Evolutionary conservation across 2,113 vertebrate genomes (phyloP).

Genomic region (Neopipo cinnamomea): DNA sequence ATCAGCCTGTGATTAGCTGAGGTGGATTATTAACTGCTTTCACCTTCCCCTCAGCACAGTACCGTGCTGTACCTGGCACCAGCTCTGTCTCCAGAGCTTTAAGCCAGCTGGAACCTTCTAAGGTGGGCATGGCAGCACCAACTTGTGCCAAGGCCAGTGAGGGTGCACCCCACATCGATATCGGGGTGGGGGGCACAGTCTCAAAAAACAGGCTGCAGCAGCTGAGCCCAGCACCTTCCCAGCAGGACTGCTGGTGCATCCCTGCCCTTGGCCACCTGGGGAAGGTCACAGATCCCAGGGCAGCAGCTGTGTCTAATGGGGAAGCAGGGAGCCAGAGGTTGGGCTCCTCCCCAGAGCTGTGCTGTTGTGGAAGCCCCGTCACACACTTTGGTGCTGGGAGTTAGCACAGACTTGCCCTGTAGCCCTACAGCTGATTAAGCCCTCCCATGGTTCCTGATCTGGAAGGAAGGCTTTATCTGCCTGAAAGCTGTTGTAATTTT

Average conservation of each 20-base stretch:
- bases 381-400: not conserved
- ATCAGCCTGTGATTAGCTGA: not conserved
- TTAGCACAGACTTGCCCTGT: not conserved
- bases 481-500: not conserved
- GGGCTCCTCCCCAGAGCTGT: not conserved
- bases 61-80: not conserved
- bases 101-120: not conserved
- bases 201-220: not conserved
- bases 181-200: accelerated
- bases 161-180: accelerated
- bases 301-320: not conserved
- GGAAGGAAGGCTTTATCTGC: not conserved
- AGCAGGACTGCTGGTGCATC: not conserved
- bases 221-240: not conserved
- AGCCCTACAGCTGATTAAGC: not conserved
- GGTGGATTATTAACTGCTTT: slow-evolving; percentile 18
- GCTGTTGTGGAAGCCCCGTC: not conserved
- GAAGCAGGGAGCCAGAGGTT: not conserved
- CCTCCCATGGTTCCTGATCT: not conserved
- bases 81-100: not conserved
- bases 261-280: too few relatives aligned
- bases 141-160: not conserved
- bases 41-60: not conserved
- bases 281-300: not conserved
- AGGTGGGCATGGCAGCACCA: not conserved